Percentiles rank a stretch among this genome's conserved stretches.
phyloP scores from a whole-genome alignment of 2,888 invertebrate genomes.

The Drosophila falleni region DNA sequence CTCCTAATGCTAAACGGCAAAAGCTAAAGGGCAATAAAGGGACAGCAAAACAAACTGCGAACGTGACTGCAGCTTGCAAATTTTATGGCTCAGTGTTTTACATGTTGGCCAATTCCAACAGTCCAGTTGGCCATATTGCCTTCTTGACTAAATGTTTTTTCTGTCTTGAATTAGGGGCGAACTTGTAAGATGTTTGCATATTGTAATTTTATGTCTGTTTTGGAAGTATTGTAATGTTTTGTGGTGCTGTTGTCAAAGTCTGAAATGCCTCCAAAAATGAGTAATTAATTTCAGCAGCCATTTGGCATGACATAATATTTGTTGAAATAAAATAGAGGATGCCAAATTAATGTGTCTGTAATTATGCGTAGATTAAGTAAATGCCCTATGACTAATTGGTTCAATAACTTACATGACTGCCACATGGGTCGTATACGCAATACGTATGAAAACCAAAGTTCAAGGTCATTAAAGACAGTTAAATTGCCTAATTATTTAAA shows the following conservation, averaged over 20 bases:
- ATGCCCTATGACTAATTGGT: conserved; percentile 33
- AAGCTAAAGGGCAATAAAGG: conserved; percentile 37
- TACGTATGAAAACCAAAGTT: neutral
- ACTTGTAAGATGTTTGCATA: conserved; percentile 15
- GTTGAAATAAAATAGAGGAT: neutral
- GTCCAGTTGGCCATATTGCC: neutral
- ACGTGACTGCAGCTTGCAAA: conserved; percentile 37
- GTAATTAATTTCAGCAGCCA: conserved; percentile 31
- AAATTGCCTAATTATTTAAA: neutral
- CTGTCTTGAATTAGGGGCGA: neutral
- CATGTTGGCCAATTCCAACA: conserved; percentile 14
- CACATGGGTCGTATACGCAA: conserved; percentile 26
- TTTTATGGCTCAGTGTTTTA: conserved; percentile 29
- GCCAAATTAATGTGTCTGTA: conserved; percentile 34
- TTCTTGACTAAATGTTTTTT: neutral
- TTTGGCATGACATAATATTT: conserved; percentile 25
- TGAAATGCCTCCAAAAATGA: conserved; percentile 1
- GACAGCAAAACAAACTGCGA: conserved; percentile 12
- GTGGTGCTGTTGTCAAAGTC: neutral
- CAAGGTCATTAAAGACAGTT: neutral
- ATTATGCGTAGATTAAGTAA: conserved; percentile 35
- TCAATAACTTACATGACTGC: conserved; percentile 16
- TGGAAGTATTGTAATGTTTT: neutral
- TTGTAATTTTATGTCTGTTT: neutral
- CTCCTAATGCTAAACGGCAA: conserved; percentile 14